These are phyloP conservation scores for Damaliscus lunatus DNA, from an alignment of 2,113 vertebrate genomes.

Conservation along the genomic window DNA sequence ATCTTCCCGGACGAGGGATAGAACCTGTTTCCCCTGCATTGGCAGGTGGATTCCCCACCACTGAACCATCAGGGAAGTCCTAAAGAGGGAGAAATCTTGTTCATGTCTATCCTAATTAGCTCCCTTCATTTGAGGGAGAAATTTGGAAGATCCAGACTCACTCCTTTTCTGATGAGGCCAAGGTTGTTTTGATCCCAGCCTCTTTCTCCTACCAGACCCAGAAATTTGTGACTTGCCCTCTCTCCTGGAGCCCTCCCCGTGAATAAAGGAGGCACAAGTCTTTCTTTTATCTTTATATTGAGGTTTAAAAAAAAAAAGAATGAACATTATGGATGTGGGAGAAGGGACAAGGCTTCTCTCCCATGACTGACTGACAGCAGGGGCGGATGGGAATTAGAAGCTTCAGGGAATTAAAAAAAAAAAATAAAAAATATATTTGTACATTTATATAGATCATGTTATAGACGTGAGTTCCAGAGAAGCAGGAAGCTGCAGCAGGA, in stretches of 20 bases:
- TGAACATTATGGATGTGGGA: neutral
- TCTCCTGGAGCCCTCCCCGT: neutral
- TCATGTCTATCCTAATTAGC: neutral
- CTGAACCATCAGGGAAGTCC: neutral
- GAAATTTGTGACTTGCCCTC: neutral
- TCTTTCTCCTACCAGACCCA: neutral
- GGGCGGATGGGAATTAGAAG: constrained; percentile 26
- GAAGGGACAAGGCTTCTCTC: neutral
- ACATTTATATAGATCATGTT: constrained; percentile 49
- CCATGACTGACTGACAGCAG: neutral
- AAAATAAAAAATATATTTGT: constrained; percentile 62
- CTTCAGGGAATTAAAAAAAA: constrained; percentile 55
- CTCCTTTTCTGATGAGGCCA: neutral
- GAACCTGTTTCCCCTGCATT: neutral
- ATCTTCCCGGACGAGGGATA: neutral
- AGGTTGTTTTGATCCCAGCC: neutral
- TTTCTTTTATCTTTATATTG: constrained; percentile 53
- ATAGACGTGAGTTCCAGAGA: constrained; percentile 35
- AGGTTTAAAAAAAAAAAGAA: constrained; percentile 9
- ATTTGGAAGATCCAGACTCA: neutral
- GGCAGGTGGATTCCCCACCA: neutral
- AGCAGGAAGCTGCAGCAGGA: constrained; percentile 52
- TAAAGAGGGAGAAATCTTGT: neutral
- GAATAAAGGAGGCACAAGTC: neutral
- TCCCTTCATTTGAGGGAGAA: neutral